A percentile compares a stretch with the other conserved stretches of the same genome.
Evolutionary conservation across 2,888 invertebrate genomes (phyloP).

Genomic region (Meliscaeva auricollis): DNA sequence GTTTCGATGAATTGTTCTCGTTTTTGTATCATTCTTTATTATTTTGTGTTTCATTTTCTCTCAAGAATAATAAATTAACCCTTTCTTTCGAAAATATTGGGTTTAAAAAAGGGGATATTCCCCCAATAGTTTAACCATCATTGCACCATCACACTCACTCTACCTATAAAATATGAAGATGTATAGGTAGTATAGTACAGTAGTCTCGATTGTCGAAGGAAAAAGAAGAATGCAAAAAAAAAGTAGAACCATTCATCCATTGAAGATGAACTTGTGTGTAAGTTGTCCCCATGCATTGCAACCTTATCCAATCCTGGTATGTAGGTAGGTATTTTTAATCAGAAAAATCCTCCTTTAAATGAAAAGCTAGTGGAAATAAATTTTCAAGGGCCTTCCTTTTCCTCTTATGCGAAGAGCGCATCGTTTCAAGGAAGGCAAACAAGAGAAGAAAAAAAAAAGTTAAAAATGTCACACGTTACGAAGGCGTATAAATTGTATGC

Average conservation of each 20-base stretch:
- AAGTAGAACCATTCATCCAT: background rate
- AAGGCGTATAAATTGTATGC: background rate
- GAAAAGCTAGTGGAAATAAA: conserved; percentile 22
- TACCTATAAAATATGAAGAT: background rate
- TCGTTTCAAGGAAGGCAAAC: conserved; percentile 10
- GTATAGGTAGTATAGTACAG: background rate
- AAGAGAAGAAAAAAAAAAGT: background rate
- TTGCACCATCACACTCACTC: too few species aligned
- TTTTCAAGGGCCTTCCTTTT: conserved; percentile 32
- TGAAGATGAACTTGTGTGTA: conserved; percentile 2
- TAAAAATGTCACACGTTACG: conserved; percentile 16
- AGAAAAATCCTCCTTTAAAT: conserved; percentile 13
- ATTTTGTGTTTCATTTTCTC: conserved; percentile 34
- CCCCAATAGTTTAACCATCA: conserved; percentile 17
- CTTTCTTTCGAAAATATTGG: background rate
- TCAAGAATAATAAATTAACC: conserved; percentile 31
- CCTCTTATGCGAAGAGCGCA: background rate
- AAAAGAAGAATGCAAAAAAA: background rate
- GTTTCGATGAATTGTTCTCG: background rate
- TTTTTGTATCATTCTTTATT: background rate
- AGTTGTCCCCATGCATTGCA: background rate
- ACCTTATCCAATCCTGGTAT: background rate
- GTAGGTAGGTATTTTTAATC: conserved; percentile 21
- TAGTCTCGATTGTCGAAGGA: background rate
- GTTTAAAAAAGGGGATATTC: background rate